Base-by-base conservation (phyloP, 35 echinoderm and acorn worm species). In the Apostichopus californicus region DNA sequence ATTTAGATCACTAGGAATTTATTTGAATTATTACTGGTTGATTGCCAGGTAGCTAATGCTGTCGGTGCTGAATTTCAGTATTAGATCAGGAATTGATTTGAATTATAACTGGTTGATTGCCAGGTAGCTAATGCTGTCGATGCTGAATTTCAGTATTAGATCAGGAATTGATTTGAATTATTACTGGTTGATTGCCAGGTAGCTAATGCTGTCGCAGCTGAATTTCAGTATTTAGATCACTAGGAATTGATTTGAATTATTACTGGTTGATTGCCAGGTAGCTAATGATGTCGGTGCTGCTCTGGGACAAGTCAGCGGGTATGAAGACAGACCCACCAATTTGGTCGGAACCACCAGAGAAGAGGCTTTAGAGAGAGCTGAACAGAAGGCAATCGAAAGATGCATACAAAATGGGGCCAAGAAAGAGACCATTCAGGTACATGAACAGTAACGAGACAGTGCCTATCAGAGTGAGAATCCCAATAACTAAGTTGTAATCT, bases 81-180 rank as follows among this genome's bases (percentile, higher is more conserved):
- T n/a, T n/a, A n/a, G n/a, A n/a, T n/a, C n/a, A 61, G 12, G 8
- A 61, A 9, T 61, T 61, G 7, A 61, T 61, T 9, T 61, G 58
- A 61, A 61, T 61, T 61, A 9, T 61, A 1, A 61, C 58, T 61
- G 7, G 20, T 75, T 75, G 71, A 75, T 75, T 56, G 12, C 9
- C 56, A 98, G 96, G 94, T 95, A 26, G 96, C 96, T 12, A 98
- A 98, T 94, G 96, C 96, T 56, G 94, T 98, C 1, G 94, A 93
- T 63, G 94, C 94, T 5, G 94, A n/a, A n/a, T n/a, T n/a, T n/a
- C n/a, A n/a, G n/a, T n/a, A n/a, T n/a, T n/a, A n/a, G n/a, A n/a
- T n/a, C n/a, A 61, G 12, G 8, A 61, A 9, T 61, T 61, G 7
- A 61, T 61, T 9, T 61, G 58, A 61, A 61, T 61, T 61, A 9